Conservation (phyloP, 2,797 vertebrate species). For the Lacerta bilineata region DNA sequence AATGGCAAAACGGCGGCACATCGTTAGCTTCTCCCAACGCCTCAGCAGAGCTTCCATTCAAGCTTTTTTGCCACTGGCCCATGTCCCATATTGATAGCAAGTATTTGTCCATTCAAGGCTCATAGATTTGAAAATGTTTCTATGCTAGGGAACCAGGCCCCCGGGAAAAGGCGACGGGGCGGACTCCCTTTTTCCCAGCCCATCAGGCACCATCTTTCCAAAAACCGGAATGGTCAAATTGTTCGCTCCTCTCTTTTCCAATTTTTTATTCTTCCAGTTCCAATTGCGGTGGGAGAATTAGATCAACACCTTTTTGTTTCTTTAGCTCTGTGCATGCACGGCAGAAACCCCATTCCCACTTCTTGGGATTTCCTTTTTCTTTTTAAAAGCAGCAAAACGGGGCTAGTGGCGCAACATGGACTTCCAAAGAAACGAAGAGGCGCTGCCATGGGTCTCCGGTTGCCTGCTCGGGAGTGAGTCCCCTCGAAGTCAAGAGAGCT, state of each 20-base stretch:
- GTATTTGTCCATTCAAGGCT: constrained; percentile 78
- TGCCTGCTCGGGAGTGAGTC: not conserved
- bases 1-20: constrained; percentile 74
- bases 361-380: too few relatives aligned
- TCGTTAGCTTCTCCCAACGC: constrained; percentile 73
- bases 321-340: not conserved
- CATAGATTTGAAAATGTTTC: constrained; percentile 78
- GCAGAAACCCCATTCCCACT: not conserved
- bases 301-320: constrained; percentile 69
- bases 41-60: constrained; percentile 75
- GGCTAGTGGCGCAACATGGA: too few relatives aligned
- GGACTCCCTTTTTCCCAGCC: not conserved
- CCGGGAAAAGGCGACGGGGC: constrained; percentile 6
- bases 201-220: not conserved
- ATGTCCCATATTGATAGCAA: constrained; percentile 76
- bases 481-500: not conserved
- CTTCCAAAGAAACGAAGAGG: not conserved
- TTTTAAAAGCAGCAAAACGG: not conserved
- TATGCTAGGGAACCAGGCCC: constrained; percentile 51
- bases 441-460: too few relatives aligned
- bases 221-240: constrained; percentile 8
- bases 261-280: constrained; percentile 58
- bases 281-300: constrained; percentile 67
- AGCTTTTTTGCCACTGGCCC: constrained; percentile 78
- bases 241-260: constrained; percentile 16